Evolutionary conservation across 1,140 invertebrate species (phyloP).

Genomic region (Drosophila jambulina): DNA sequence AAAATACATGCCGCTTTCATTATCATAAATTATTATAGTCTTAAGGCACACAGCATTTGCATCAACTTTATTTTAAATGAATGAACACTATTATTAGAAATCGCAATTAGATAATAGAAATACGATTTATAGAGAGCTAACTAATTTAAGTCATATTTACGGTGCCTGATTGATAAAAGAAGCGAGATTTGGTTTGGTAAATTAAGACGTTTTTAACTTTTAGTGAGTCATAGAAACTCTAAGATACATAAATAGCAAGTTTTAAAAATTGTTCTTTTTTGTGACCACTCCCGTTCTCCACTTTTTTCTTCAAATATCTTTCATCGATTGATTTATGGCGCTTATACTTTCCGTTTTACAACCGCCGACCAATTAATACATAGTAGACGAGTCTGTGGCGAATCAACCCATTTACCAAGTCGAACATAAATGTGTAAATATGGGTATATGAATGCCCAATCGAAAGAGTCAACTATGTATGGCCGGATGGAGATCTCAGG

Average conservation of each 20-base stretch:
- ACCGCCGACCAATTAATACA: slow-evolving; percentile 55
- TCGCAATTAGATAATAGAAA: slow-evolving; percentile 7
- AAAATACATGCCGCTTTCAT: not conserved
- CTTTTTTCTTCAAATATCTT: slow-evolving; percentile 14
- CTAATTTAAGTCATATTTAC: slow-evolving; percentile 3
- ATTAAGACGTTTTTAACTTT: not conserved
- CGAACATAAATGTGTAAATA: slow-evolving; percentile 13
- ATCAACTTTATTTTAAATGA: slow-evolving; percentile 24
- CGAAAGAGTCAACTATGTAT: slow-evolving; percentile 59
- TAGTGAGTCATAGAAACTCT: not conserved
- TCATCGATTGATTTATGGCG: slow-evolving; percentile 47
- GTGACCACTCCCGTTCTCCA: slow-evolving; percentile 1
- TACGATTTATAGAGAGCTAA: not conserved
- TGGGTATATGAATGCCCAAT: slow-evolving; percentile 27
- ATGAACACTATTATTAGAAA: slow-evolving; percentile 27
- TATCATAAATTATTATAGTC: not conserved
- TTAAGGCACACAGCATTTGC: not conserved
- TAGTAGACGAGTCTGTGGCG: slow-evolving; percentile 44
- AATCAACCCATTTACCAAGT: slow-evolving; percentile 43
- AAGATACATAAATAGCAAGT: not conserved
- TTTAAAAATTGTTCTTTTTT: not conserved
- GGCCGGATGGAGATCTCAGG: slow-evolving; percentile 40
- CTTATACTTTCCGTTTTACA: slow-evolving; percentile 49
- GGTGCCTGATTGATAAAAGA: slow-evolving; percentile 4
- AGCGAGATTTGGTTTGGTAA: not conserved